Evolutionary conservation across 2,113 vertebrate genomes (phyloP), one percentile per base, ranked within the genome.

Genomic region (Platysteira castanea): DNA sequence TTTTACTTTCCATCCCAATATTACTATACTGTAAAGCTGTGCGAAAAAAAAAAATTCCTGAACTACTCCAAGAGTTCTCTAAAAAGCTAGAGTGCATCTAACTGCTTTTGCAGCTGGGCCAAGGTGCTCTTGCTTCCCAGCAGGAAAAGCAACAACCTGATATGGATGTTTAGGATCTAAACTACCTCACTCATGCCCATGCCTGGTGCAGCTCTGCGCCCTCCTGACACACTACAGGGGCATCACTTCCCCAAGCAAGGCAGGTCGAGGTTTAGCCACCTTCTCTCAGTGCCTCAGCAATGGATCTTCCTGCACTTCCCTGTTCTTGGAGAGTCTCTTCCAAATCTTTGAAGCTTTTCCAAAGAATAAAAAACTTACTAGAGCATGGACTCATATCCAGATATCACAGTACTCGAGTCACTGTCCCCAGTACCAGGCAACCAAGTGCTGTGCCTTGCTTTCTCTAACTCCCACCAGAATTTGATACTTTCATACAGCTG

Each of bases 71-170:
- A 69, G 93, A 65, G 11, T 27, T 33, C n/a, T 42, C 68, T 70
- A 30, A 70, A 76, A 84, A 42, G 13, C 47, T 2, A 21, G 50
- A 0, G 2, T 59, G 33, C 42, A 39, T 46, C 71, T 81, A 70
- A 88, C 54, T 67, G 88, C 67, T 70, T 88, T 80, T 81, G 67
- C 89, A 95, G 71, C 53, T 85, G 78, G 87, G 65, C 65, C 57
- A 27, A 57, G 3, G 28, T 46, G 37, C 24, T 88, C 33, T 15
- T 54, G 56, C 50, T 63, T 77, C 39, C 42, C 73, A 65, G 35
- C 33, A 64, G 53, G 60, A 56, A 90, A 95, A 69, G 18, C 17
- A 74, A 65, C 15, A 26, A 35, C 7, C 30, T 59, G 42, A 28
- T 31, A 16, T 0, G 26, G 52, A 50, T 2, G 5, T 24, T n/a